Evolutionary conservation across 2,113 vertebrate species (phyloP), one percentile per base, ranked within the genome.

Genomic region (Syrrhaptes paradoxus): DNA sequence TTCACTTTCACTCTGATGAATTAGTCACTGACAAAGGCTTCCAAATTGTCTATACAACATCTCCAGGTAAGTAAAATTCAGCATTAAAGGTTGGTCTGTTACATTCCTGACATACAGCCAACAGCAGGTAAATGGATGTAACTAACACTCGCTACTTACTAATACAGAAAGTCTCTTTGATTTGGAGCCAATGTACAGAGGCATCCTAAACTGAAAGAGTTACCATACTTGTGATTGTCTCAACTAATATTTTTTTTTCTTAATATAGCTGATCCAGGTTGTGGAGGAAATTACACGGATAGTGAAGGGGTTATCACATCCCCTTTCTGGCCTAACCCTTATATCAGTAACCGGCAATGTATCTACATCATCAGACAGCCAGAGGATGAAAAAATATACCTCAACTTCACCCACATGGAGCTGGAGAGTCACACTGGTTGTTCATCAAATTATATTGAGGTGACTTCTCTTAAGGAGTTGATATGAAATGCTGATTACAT

Each of bases 1-100:
- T 99, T 96, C 99, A 98, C 93, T 99, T 99, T 87, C 99, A 99
- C 92, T 99, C 99, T 2, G 98, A 99, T 87, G 89, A 54, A 16
- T 83, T 31, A 16, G 15, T 97, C 55, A 98, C 92, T 36, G 99
- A 98, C 94, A 98, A 94, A 84, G 99, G 99, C 79, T 99, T 99
- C 97, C 98, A 99, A 61, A 98, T 99, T 31, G 97, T 98, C n/a
- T 99, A 99, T 78, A 98, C 98, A 55, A 99, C 99, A n/a, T 98
- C 98, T 31, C 97, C 98, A 82, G 98, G 99, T 99, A 98, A 98
- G 99, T 97, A 88, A 82, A 92, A 87, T 55, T 88, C 43, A 66
- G 8, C 3, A 25, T 49, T 65, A 70, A 80, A 87, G 3, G 6
- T 41, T 45, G 17, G 24, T 79, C 31, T 90, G 18, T 67, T 21